Evolutionary conservation across 1,140 invertebrate species (phyloP).

Genomic region (Frieseomelitta varia): DNA sequence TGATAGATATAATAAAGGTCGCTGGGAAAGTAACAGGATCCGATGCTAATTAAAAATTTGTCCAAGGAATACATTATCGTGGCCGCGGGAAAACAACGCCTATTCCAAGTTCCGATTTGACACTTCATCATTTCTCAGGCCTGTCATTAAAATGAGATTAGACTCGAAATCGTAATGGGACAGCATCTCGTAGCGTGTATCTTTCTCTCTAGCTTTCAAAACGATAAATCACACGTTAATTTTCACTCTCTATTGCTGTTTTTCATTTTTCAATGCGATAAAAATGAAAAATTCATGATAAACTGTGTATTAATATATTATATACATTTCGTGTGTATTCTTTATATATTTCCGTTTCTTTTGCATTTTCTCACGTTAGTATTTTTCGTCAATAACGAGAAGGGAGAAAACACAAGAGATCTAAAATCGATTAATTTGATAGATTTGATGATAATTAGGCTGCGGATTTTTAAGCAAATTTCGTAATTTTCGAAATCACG

Average conservation of each 20-base stretch:
- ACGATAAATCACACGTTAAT: neutral
- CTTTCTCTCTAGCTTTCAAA: neutral
- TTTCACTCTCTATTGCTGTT: neutral
- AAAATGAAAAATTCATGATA: neutral
- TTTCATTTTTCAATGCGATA: neutral
- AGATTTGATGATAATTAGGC: too few relatives aligned
- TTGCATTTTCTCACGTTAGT: too few relatives aligned
- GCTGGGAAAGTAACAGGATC: conserved; percentile 64
- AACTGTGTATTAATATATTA: neutral
- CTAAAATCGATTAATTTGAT: too few relatives aligned
- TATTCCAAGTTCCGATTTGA: conserved; percentile 77
- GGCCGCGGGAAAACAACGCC: conserved; percentile 72
- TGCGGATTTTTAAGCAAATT: too few relatives aligned
- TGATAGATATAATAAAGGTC: conserved; percentile 48
- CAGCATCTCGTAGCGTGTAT: neutral
- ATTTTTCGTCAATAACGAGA: too few relatives aligned
- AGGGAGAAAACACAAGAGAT: too few relatives aligned
- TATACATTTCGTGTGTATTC: too few relatives aligned
- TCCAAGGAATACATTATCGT: conserved; percentile 63
- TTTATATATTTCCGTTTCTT: too few relatives aligned
- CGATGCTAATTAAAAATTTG: conserved; percentile 77
- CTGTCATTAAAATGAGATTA: conserved; percentile 82
- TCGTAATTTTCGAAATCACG: too few relatives aligned
- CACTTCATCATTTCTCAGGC: conserved; percentile 80
- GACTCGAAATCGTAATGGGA: conserved; percentile 73